These are phyloP conservation scores for Orthonyx spaldingii DNA, from an alignment of 2,113 vertebrate genomes.

Conservation along the genomic window DNA sequence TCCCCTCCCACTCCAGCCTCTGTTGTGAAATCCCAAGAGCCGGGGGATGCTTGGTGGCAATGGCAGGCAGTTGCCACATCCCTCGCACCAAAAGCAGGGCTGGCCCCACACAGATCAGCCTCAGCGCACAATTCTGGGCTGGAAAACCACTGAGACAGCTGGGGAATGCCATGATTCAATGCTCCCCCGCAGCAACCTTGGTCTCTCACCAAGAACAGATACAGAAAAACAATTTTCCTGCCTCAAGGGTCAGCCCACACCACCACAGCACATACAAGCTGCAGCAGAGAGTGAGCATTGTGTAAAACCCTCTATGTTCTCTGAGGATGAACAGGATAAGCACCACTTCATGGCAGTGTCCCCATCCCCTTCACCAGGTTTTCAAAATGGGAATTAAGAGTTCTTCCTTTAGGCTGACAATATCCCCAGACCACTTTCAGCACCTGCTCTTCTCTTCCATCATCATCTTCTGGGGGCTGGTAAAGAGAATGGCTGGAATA, in stretches of 20 bases:
- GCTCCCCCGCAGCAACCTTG: background rate
- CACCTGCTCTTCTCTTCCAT: background rate
- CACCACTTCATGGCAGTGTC: background rate
- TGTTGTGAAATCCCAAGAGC: background rate
- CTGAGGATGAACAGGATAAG: background rate
- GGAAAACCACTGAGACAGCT: background rate
- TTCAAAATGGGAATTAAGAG: background rate
- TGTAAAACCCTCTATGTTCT: background rate
- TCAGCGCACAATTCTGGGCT: background rate
- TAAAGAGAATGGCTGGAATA: background rate
- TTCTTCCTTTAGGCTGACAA: background rate
- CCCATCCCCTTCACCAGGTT: background rate
- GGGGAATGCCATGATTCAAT: background rate
- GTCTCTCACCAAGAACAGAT: background rate
- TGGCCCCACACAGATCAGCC: background rate
- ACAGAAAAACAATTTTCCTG: background rate
- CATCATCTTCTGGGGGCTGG: background rate
- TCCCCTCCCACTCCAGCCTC: accelerated
- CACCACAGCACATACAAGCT: background rate
- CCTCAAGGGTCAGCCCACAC: background rate
- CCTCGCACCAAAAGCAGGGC: background rate
- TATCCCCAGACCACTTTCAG: background rate
- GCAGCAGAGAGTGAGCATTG: accelerated
- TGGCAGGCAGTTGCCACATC: background rate
- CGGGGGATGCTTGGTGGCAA: accelerated